A percentile compares a stretch with the other conserved stretches of the same genome.
Evolutionary conservation across 2,113 vertebrate genomes (phyloP).

Genomic region (Stercorarius parasiticus): DNA sequence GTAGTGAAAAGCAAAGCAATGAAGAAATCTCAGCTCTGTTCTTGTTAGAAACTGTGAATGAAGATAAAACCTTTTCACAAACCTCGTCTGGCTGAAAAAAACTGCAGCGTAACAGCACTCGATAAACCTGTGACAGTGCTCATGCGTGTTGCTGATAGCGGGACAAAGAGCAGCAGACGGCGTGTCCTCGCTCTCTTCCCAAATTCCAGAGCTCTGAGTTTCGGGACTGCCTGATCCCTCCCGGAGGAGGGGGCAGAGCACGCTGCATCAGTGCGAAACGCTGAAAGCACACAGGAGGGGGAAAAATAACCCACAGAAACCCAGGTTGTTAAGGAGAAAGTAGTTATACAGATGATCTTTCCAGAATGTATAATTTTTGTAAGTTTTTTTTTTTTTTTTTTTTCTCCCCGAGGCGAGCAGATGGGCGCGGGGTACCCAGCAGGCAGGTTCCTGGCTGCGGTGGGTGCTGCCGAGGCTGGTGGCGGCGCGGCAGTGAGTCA

Average conservation of each 20-base stretch:
- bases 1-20: neutral
- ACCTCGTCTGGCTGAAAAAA: neutral
- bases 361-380: neutral
- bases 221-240: neutral
- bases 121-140: neutral
- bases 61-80: conserved; percentile 18
- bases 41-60: conserved; percentile 11
- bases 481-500: neutral
- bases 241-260: neutral
- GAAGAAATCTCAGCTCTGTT: neutral
- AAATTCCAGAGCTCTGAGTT: neutral
- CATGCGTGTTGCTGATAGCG: fast-evolving
- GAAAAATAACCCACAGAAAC: neutral
- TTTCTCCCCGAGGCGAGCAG: neutral
- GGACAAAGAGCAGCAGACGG: neutral
- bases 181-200: neutral
- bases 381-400: neutral
- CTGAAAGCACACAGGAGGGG: neutral
- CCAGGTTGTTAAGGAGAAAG: neutral
- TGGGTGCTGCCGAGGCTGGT: neutral
- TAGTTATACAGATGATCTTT: conserved; percentile 1
- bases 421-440: conserved; percentile 22
- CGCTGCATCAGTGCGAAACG: neutral
- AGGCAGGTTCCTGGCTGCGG: conserved; percentile 53
- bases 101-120: neutral